phyloP scores from a whole-genome alignment of 2,113 vertebrate genomes.

The Martes martes region DNA sequence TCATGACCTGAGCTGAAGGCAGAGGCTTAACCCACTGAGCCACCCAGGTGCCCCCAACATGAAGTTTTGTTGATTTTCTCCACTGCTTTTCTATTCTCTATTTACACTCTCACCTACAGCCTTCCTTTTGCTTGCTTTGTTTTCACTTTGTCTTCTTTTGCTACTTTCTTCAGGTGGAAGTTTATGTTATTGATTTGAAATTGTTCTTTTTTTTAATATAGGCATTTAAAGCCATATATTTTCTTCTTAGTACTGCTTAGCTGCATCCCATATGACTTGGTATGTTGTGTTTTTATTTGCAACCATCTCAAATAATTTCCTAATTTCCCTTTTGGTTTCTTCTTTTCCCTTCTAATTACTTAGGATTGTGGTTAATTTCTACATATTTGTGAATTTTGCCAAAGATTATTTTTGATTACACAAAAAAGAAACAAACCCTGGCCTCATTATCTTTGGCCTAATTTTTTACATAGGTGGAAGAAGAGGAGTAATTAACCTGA shows the following conservation, averaged over 20 bases:
- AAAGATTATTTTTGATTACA: neutral
- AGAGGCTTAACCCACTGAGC: no score
- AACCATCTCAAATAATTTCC: neutral
- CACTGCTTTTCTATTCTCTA: neutral
- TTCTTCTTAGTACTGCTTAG: neutral
- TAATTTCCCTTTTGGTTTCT: neutral
- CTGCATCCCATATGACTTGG: neutral
- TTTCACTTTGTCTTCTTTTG: neutral
- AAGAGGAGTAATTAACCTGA: neutral
- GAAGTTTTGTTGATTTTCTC: neutral
- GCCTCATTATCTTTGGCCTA: neutral
- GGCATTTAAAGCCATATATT: neutral
- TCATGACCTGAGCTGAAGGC: no score
- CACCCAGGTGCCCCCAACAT: neutral
- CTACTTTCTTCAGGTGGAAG: neutral
- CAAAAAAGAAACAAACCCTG: neutral
- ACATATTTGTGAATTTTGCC: neutral
- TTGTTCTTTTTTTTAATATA: neutral
- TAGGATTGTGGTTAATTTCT: neutral
- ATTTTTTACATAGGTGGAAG: neutral
- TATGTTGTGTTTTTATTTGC: neutral
- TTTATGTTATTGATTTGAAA: neutral
- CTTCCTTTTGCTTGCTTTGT: neutral
- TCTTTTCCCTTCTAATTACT: neutral
- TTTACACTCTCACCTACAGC: neutral